A percentile compares a stretch with the other conserved stretches of the same genome.
Conservation (phyloP, 2,888 invertebrate genomes). For the Dryobotodes eremita region DNA sequence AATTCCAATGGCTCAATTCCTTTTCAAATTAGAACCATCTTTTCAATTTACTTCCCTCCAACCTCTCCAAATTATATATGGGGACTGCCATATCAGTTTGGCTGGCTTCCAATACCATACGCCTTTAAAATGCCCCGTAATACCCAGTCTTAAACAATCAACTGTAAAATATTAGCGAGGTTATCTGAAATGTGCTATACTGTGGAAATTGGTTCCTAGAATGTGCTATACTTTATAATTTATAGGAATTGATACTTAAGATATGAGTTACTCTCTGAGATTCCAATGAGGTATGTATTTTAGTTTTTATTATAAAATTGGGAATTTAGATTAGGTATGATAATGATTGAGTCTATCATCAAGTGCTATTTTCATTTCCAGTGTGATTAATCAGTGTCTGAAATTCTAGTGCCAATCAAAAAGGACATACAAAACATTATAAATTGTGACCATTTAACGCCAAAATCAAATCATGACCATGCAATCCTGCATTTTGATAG, state of each 20-base stretch:
- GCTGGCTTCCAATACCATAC: constrained; percentile 56
- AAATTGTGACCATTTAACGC: not conserved
- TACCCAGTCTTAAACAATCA: constrained; percentile 60
- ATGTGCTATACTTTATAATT: not conserved
- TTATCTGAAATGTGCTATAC: constrained; percentile 25
- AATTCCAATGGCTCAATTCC: constrained; percentile 32
- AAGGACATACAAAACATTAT: not conserved
- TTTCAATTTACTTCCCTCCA: constrained; percentile 51
- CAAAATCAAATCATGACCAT: too few relatives aligned
- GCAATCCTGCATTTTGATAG: not conserved
- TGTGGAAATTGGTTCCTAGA: not conserved
- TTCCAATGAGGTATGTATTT: not conserved
- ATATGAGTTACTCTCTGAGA: not conserved
- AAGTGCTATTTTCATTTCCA: not conserved
- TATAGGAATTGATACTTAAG: not conserved
- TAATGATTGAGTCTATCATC: not conserved
- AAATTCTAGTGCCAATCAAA: not conserved
- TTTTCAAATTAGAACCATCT: constrained; percentile 54
- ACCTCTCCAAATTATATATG: constrained; percentile 61
- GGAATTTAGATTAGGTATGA: not conserved
- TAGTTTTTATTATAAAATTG: not conserved
- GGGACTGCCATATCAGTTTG: constrained; percentile 56
- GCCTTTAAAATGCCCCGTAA: constrained; percentile 57
- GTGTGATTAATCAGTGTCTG: not conserved
- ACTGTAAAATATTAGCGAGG: constrained; percentile 51